Evolutionary conservation across 2,797 vertebrate genomes (phyloP).

Genomic region (Acridotheres tristis): DNA sequence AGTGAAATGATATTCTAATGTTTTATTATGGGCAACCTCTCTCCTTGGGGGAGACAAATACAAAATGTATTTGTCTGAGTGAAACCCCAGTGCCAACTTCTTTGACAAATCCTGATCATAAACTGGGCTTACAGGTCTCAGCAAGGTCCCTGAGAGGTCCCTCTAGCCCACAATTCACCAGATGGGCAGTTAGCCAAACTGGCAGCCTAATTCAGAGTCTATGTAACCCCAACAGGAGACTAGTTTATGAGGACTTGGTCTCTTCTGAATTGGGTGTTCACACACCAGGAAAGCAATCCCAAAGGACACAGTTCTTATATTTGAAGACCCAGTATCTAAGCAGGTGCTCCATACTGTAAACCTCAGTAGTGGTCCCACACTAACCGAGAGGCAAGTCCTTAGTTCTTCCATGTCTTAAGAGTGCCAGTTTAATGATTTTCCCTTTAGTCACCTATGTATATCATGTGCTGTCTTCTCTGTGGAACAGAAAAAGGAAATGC

Average conservation of each 20-base stretch:
- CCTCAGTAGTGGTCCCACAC: not conserved
- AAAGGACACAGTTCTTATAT: not conserved
- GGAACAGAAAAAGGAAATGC: not conserved
- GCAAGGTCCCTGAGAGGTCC: not conserved
- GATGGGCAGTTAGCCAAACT: not conserved
- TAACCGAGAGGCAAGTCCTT: not conserved
- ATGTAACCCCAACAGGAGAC: rapidly evolving
- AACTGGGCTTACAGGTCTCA: not conserved
- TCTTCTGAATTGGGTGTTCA: not conserved
- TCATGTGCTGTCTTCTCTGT: not conserved
- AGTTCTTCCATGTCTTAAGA: not conserved
- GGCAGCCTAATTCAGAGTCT: not conserved
- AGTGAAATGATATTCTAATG: not conserved
- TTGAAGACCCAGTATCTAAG: not conserved
- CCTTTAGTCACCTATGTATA: not conserved
- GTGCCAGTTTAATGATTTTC: not conserved
- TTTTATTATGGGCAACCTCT: not conserved
- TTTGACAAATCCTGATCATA: not conserved
- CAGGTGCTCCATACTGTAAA: not conserved
- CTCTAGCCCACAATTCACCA: not conserved
- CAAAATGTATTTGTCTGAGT: not conserved
- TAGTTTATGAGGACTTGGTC: not conserved
- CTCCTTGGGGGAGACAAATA: not conserved
- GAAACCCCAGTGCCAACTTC: not conserved
- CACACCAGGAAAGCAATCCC: not conserved